phyloP scores from a whole-genome alignment of 1,140 invertebrate species.

The Platorchestia sp. region DNA sequence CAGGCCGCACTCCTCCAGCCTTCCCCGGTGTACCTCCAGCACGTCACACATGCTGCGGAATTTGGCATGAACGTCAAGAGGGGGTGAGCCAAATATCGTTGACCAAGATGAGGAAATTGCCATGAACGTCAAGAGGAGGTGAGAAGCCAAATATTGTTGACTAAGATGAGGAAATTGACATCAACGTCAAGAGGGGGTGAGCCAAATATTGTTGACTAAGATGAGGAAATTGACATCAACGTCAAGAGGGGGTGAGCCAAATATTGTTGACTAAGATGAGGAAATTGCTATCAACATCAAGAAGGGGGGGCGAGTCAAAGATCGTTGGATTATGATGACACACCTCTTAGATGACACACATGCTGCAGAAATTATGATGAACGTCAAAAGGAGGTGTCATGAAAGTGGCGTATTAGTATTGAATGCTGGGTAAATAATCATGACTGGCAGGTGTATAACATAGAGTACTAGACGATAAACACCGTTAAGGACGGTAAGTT shows the following conservation, averaged over 20 bases:
- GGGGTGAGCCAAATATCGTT: not conserved
- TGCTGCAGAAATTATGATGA: not conserved
- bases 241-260: not conserved
- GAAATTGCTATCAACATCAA: not conserved
- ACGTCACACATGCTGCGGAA: constrained; percentile 13
- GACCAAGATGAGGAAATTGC: not conserved
- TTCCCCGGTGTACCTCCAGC: not conserved
- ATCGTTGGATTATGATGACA: not conserved
- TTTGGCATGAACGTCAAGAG: not conserved
- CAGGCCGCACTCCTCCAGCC: not conserved
- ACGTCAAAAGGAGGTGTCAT: not conserved
- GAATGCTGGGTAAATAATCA: no score
- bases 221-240: not conserved
- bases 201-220: not conserved
- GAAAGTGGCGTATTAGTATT: no score
- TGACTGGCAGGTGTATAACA: not conserved
- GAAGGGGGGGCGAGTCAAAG: not conserved
- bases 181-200: not conserved
- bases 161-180: not conserved
- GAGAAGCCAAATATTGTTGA: not conserved
- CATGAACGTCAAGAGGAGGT: not conserved
- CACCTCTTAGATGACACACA: not conserved
- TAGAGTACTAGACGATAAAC: not conserved
- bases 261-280: not conserved
- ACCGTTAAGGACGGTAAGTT: no score